Evolutionary conservation across 2,888 invertebrate genomes (phyloP), one percentile per base, ranked within the genome.

Genomic region (Tuta absoluta): DNA sequence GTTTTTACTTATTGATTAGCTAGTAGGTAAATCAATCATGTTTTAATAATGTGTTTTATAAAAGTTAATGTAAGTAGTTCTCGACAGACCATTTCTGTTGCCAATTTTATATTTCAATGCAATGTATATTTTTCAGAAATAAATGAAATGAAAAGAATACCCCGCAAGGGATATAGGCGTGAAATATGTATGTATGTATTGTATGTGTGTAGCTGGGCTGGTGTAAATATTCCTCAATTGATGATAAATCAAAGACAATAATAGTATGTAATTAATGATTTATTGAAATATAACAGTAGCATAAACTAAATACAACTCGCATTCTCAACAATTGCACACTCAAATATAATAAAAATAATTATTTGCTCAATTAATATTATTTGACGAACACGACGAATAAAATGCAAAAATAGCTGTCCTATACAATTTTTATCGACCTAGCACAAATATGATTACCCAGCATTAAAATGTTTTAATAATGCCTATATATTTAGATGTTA

Each of bases 261-360:
- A 65, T 75, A 75, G 74, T 66, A 63, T 49, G 41, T 78, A 72
- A 73, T 82, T 83, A 80, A 78, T 81, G 73, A 81, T 86, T 86
- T 85, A 85, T 84, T 86, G 68, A 80, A 79, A 74, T 78, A 77
- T 81, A 86, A 85, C 84, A 78, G 69, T 74, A 80, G 79, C 80
- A 75, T 80, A 76, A 79, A 79, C 72, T 75, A 72, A 77, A 76
- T 71, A 75, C 72, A 77, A 73, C 80, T 79, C 78, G 74, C 76
- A 77, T 49, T 65, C 69, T 78, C 75, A 76, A 72, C 70, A 67
- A 81, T 82, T 81, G 80, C 84, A 84, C 81, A 75, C 77, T 12
- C 23, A 53, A 71, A 69, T 67, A 73, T 65, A 66, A 59, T 62
- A 67, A 65, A 69, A 70, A 68, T 65, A 65, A 65, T 69, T 69